Base-by-base conservation (phyloP, 2,797 vertebrate genomes). In the Rallus crepitans region DNA sequence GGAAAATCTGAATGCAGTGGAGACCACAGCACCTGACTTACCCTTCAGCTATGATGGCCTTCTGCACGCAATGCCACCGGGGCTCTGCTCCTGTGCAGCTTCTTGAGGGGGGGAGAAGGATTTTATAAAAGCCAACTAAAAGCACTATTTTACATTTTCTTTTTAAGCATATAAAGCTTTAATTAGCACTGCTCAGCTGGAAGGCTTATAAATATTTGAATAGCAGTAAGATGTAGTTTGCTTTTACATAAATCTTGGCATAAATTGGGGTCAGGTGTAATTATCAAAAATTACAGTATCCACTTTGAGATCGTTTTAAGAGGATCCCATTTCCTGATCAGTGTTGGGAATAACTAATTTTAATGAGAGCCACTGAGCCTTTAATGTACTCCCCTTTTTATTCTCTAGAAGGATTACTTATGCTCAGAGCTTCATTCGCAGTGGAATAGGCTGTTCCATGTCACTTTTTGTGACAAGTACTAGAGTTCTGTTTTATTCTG, bases 181-280 rank as follows among this genome's bases (percentile, higher is more conserved):
- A 81, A 91, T 93, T 88, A 90, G 78, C 78, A 84, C 10, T 9
- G 4, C 78, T 59, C 47, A 63, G 30, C 48, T 75, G 40, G 60
- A 91, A 83, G 81, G 64, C 50, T 90, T 82, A 91, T 91, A 94
- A 83, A 94, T 75, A 86, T 71, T 86, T 82, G 87, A 96, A 85
- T 2, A 95, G 76, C 39, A 50, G 56, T 75, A 78, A 91, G 78
- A 87, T 64, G 59, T 37, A 60, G 69, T 81, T 94, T 95, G 91
- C 64, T 93, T 82, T 65, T 87, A 86, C 82, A 23, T 65, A 7
- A 12, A 50, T 87, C 64, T 89, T 70, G 28, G 48, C 39, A 90
- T n/a, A 75, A 91, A 80, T 47, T 94, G 40, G 65, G 89, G 65
- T 77, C 79, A 82, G 0, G 0, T 25, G 47, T 83, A 82, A 94